Percentiles rank a stretch among this genome's conserved stretches.
phyloP scores from a whole-genome alignment of 2,888 invertebrate genomes.

The Teleiodes luculella region DNA sequence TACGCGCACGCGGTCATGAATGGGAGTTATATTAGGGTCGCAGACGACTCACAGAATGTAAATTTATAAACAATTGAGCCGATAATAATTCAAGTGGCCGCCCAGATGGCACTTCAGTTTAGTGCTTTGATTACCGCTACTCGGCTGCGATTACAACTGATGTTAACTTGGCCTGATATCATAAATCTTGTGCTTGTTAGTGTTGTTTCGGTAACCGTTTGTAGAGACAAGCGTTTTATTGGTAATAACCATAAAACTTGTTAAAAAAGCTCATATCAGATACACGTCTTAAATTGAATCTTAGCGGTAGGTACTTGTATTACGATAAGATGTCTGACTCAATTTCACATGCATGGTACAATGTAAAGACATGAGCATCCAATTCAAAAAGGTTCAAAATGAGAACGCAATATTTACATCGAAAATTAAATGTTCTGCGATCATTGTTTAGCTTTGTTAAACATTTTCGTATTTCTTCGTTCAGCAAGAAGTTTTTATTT shows the following conservation, averaged over 20 bases:
- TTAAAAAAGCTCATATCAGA: no score
- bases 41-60: conserved; percentile 45
- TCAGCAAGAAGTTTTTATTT: conserved; percentile 4
- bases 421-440: background rate
- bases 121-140: conserved; percentile 14
- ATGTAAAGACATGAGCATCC: no score
- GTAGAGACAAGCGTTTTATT: background rate
- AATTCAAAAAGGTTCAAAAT: no score
- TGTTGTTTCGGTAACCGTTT: background rate
- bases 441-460: background rate
- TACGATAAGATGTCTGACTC: no score
- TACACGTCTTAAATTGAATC: no score
- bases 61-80: conserved; percentile 52
- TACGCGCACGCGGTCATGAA: conserved; percentile 38
- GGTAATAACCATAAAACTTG: no score
- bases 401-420: background rate
- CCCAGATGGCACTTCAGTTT: conserved; percentile 13
- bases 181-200: conserved; percentile 3
- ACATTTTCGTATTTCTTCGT: background rate
- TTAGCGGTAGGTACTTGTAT: no score
- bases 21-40: conserved; percentile 55
- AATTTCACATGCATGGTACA: no score
- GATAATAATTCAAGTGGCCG: conserved; percentile 29
- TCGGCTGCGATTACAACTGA: background rate
- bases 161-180: background rate